Conservation (phyloP, 2,797 vertebrate species). For the Trachops cirrhosus region DNA sequence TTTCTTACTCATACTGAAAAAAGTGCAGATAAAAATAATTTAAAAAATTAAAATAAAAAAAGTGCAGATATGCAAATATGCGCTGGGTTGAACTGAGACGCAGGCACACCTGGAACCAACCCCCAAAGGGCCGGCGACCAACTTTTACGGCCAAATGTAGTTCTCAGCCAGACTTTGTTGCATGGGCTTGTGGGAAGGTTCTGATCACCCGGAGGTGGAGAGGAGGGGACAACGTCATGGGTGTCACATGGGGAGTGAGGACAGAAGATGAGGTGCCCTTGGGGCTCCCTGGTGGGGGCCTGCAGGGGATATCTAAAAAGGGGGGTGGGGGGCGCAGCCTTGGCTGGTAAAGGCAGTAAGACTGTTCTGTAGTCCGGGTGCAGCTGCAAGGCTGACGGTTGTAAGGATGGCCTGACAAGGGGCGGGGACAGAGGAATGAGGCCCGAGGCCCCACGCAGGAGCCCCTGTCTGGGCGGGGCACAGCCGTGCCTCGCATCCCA, state of each 20-base stretch:
- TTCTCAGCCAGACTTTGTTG: neutral
- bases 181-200: neutral
- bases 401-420: neutral
- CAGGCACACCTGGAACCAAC: neutral
- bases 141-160: too few relatives aligned
- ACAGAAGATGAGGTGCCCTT: neutral
- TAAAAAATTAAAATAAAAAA: too few relatives aligned
- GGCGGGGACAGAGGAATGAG: neutral
- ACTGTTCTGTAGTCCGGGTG: neutral
- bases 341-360: neutral
- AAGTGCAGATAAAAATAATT: too few relatives aligned
- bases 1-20: neutral
- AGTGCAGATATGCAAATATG: neutral
- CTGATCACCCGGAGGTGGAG: neutral
- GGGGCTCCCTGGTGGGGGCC: rapidly evolving
- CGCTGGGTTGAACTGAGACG: neutral
- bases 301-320: neutral
- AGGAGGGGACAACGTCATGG: neutral
- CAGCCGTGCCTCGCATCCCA: neutral
- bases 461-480: neutral
- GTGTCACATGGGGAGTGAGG: neutral
- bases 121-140: too few relatives aligned
- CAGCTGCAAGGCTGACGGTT: neutral
- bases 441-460: neutral
- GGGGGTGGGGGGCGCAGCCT: neutral